phyloP scores from a whole-genome alignment of 2,797 vertebrate species.

The Chiropotes sagulatus region DNA sequence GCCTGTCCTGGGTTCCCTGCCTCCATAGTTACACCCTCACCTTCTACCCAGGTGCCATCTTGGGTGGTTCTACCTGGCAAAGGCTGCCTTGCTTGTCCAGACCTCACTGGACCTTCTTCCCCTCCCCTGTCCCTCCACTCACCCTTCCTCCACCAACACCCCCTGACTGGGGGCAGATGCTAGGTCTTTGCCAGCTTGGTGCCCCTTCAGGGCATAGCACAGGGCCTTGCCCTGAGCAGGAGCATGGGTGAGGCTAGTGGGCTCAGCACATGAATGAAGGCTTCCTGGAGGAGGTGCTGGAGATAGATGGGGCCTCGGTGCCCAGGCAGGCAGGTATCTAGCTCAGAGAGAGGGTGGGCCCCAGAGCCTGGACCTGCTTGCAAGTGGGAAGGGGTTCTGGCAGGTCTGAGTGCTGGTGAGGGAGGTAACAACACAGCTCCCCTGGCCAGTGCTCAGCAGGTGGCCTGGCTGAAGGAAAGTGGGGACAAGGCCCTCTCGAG shows the following conservation, averaged over 20 bases:
- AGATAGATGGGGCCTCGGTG: neutral
- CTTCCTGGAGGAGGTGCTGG: neutral
- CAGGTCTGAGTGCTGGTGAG: neutral
- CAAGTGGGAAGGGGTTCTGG: neutral
- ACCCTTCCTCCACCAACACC: neutral
- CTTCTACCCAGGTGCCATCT: neutral
- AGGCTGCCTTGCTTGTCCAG: neutral
- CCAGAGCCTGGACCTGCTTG: neutral
- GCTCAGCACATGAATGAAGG: neutral
- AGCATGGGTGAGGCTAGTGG: neutral
- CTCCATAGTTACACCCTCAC: rapidly evolving
- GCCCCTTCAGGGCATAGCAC: too few species aligned
- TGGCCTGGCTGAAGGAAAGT: neutral
- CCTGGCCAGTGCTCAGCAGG: neutral
- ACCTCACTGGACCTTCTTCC: neutral
- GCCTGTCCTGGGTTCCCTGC: neutral
- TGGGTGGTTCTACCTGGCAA: neutral
- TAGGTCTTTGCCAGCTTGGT: neutral
- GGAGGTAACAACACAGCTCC: neutral
- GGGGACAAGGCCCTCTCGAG: neutral
- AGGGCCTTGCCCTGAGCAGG: neutral
- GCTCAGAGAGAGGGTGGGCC: neutral
- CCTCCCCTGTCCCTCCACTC: neutral
- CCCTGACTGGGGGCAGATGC: neutral
- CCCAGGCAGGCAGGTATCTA: neutral